Conservation (phyloP, 2,797 vertebrate genomes). For the Malurus leucopterus region DNA sequence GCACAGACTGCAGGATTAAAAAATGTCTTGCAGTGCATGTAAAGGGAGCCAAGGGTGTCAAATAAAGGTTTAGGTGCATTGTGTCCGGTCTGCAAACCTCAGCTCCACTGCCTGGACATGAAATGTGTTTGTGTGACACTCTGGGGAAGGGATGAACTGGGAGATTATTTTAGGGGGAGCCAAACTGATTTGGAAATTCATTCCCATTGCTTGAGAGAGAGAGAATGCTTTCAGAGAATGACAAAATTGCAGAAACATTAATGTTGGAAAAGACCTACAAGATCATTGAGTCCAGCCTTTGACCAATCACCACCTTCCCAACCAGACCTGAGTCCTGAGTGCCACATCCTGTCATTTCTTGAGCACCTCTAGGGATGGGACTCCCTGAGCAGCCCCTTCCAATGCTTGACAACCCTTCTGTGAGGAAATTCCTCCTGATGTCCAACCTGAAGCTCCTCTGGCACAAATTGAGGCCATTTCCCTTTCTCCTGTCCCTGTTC, state of each 20-base stretch:
- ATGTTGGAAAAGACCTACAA: not conserved
- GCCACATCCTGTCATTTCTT: accelerated
- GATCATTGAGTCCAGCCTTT: not conserved
- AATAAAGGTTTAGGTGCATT: accelerated
- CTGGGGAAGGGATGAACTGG: not conserved
- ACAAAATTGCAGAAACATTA: not conserved
- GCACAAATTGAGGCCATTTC: not conserved
- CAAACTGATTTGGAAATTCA: not conserved
- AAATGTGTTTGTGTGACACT: not conserved
- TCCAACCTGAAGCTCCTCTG: not conserved
- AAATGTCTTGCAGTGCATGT: accelerated
- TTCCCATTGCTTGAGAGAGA: not conserved
- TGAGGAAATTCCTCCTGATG: not conserved
- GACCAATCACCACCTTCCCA: not conserved
- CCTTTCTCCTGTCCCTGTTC: accelerated
- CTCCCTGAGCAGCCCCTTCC: not conserved
- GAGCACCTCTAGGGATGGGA: not conserved
- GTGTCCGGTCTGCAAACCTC: not conserved
- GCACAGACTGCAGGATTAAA: not conserved
- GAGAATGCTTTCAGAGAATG: not conserved
- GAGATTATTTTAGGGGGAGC: not conserved
- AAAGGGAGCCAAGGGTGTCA: not conserved
- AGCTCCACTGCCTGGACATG: not conserved
- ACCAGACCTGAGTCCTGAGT: not conserved
- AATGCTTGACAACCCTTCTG: not conserved